A percentile compares a stretch with the other conserved stretches of the same genome.
Conservation (phyloP, 2,888 invertebrate genomes). For the Cheilosia impressa region DNA sequence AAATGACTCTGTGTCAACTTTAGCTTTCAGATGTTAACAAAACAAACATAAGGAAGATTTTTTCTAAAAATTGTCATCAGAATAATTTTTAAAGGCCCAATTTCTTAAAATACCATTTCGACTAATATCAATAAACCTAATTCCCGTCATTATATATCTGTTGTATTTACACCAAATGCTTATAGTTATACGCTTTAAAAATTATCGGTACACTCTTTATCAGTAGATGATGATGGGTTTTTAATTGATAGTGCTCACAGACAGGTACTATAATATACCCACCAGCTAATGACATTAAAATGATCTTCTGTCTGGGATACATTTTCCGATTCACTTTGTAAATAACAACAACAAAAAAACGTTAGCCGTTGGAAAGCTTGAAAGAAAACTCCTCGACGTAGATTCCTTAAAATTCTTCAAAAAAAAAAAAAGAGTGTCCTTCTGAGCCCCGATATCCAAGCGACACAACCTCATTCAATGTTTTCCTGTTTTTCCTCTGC, state of each 20-base stretch:
- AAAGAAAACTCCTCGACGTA: conserved; percentile 15
- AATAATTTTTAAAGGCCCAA: too few relatives aligned
- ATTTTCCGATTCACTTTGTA: not conserved
- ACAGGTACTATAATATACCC: conserved; percentile 13
- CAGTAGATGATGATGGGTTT: conserved; percentile 26
- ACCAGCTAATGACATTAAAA: conserved; percentile 59
- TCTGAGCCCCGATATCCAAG: not conserved
- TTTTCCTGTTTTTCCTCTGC: conserved; percentile 50
- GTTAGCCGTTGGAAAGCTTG: conserved; percentile 12
- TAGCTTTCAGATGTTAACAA: too few relatives aligned
- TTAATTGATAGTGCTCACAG: conserved; percentile 35
- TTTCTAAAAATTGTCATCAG: too few relatives aligned
- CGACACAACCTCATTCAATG: conserved; percentile 46
- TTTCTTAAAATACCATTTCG: too few relatives aligned
- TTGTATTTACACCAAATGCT: not conserved
- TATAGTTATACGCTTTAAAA: not conserved
- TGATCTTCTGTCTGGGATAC: conserved; percentile 48
- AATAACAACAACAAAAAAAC: conserved; percentile 10
- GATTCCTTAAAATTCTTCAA: conserved; percentile 7
- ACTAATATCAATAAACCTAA: too few relatives aligned
- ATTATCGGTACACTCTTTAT: not conserved
- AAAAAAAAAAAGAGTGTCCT: not conserved
- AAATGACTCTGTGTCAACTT: too few relatives aligned
- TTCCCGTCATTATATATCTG: too few relatives aligned
- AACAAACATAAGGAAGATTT: too few relatives aligned